A percentile compares a stretch with the other conserved stretches of the same genome.
Conservation (phyloP, 2,888 invertebrate genomes). For the Enchytraeus crypticus region DNA sequence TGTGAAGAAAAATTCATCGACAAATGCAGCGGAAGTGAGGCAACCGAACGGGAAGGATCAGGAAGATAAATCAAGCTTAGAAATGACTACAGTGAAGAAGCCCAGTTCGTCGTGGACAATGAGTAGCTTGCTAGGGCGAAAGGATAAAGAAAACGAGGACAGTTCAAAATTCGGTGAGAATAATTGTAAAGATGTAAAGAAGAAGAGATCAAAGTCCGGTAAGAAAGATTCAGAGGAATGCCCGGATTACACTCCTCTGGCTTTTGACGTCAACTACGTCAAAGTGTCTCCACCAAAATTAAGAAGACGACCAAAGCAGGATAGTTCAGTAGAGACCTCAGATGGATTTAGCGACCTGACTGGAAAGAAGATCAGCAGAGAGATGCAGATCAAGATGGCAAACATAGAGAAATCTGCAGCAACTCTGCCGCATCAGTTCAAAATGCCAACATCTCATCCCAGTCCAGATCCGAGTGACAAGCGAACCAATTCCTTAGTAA, state of each 20-base stretch:
- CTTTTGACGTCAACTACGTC: conserved; percentile 19
- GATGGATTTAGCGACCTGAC: no score
- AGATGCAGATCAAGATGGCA: no score
- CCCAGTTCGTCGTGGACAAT: no score
- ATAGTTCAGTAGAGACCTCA: not conserved
- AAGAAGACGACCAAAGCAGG: conserved; percentile 9
- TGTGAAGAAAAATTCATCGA: not conserved
- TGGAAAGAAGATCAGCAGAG: not conserved
- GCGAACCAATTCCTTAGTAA: no score
- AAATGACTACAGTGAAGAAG: no score
- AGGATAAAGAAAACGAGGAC: not conserved
- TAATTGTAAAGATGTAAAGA: not conserved
- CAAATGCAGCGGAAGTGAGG: not conserved
- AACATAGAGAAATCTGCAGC: no score
- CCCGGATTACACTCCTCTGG: conserved; percentile 13
- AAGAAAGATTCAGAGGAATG: no score
- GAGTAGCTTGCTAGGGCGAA: no score
- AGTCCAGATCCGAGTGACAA: no score
- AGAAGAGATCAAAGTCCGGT: not conserved
- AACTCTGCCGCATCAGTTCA: no score
- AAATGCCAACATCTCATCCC: no score
- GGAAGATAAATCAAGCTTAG: not conserved
- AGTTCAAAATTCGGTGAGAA: not conserved
- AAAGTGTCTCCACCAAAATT: conserved; percentile 16
- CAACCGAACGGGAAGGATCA: not conserved